Conservation (phyloP, 2,888 invertebrate species). For the Poecilobothrus nobilitatus region DNA sequence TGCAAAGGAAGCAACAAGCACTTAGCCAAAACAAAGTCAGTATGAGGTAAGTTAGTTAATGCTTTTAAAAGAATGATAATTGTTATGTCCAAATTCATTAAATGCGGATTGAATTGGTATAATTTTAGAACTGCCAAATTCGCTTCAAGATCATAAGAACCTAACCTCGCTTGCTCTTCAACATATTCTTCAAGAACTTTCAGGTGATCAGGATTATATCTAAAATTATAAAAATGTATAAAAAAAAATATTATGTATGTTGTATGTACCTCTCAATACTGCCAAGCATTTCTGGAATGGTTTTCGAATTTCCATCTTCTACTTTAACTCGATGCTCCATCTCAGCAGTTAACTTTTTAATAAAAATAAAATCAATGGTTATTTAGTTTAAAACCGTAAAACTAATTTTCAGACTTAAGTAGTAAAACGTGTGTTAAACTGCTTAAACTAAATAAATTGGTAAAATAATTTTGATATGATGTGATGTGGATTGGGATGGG, state of each 20-base stretch:
- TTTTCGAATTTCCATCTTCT: slow-evolving; percentile 46
- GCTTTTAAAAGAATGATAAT: slow-evolving; percentile 90
- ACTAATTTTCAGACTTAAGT: no score
- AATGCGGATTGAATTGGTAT: slow-evolving; percentile 90
- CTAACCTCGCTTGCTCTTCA: slow-evolving; percentile 84
- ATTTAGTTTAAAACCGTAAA: no score
- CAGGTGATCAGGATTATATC: slow-evolving; percentile 95
- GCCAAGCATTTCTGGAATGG: slow-evolving; percentile 76
- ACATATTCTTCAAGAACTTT: slow-evolving; percentile 85
- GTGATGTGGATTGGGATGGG: no score
- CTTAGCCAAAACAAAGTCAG: slow-evolving; percentile 96
- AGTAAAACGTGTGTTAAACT: no score
- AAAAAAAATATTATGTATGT: slow-evolving; percentile 11
- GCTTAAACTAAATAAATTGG: no score
- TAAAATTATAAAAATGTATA: slow-evolving; percentile 40
- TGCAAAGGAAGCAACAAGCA: slow-evolving; percentile 79
- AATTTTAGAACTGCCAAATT: slow-evolving; percentile 93
- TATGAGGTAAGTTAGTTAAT: slow-evolving; percentile 92
- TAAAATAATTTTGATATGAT: no score
- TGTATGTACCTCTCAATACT: slow-evolving; percentile 88
- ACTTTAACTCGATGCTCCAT: slow-evolving; percentile 44
- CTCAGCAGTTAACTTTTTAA: no score
- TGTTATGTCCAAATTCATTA: slow-evolving; percentile 75
- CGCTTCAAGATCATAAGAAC: slow-evolving; percentile 93
- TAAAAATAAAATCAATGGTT: slow-evolving; percentile 14